A percentile compares a stretch with the other conserved stretches of the same genome.
These are phyloP conservation scores for Zophobas atratus DNA, from an alignment of 1,140 invertebrate genomes.

Conservation along the genomic window DNA sequence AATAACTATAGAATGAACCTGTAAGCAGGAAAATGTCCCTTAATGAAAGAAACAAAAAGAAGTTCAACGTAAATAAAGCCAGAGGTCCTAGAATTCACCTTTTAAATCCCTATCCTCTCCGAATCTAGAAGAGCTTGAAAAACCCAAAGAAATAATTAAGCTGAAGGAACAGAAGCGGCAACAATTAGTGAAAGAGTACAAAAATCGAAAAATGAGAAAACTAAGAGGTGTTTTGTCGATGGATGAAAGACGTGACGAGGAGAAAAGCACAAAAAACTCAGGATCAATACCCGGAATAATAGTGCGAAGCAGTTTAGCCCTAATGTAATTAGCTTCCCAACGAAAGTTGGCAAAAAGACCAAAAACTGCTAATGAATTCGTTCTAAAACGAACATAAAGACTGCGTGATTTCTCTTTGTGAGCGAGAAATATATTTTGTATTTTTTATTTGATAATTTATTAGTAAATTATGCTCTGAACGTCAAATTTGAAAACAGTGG, in stretches of 20 bases:
- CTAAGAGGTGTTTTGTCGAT: conserved; percentile 65
- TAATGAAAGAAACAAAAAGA: too few relatives aligned
- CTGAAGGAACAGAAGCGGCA: conserved; percentile 58
- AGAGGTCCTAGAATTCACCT: too few relatives aligned
- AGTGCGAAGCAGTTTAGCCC: conserved; percentile 34
- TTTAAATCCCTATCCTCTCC: too few relatives aligned
- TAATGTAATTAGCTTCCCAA: conserved; percentile 48
- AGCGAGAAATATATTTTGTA: too few relatives aligned
- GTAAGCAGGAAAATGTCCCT: too few relatives aligned
- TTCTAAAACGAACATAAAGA: conserved; percentile 14
- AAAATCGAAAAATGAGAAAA: conserved; percentile 63
- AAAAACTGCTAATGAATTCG: conserved; percentile 58
- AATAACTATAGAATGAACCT: too few relatives aligned
- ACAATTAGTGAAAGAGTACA: conserved; percentile 62
- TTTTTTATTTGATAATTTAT: too few relatives aligned
- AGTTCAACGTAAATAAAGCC: too few relatives aligned
- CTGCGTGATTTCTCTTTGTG: too few relatives aligned
- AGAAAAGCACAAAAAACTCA: conserved; percentile 55
- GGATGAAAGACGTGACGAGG: conserved; percentile 63
- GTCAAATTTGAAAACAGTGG: not conserved
- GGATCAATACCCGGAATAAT: conserved; percentile 16
- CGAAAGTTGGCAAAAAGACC: conserved; percentile 55
- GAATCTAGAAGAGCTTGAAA: conserved; percentile 57
- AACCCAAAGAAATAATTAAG: conserved; percentile 58
- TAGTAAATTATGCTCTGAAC: too few relatives aligned